Base-by-base conservation (phyloP, 2,888 invertebrate genomes). In the Chrysotoxum bicinctum region DNA sequence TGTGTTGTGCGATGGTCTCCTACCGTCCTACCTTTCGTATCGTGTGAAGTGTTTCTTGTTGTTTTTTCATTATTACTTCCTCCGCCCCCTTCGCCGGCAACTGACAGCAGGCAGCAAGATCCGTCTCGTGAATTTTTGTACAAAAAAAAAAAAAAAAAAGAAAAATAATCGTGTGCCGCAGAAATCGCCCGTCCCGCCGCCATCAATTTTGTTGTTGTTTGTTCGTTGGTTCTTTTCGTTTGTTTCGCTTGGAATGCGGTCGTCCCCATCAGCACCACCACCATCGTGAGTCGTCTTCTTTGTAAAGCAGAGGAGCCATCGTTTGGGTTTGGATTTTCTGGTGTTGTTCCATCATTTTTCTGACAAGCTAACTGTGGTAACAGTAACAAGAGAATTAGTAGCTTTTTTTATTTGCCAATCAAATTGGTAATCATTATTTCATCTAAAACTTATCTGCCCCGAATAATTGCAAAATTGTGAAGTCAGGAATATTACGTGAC, bases 221-320 rank as follows among this genome's bases (percentile, higher is more conserved):
- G 37, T 35, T 56, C 30, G 52, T 62, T 82, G 23, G 19, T 72
- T 72, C 64, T 74, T 60, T 50, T 73, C 19, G 62, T 62, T 64
- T 74, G 52, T 74, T 74, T 84, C 62, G 70, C 54, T 84, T 81
- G 85, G 85, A 85, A 85, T 85, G 85, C 81, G 85, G 85, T 85
- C 85, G 81, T 77, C 85, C 69, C 72, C 81, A 85, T 73, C 82
- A 54, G 58, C 58, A 58, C 58, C 21, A 56, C 14, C 30, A 30
- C 21, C 30, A 40, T 52, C 37, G 37, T 48, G 35, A 45, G 60
- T 64, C 82, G 45, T 72, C 72, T 75, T 75, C 80, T 75, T 66
- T 73, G 73, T 75, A 68, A 45, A 74, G 69, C 52, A 68, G 54
- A 45, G 35, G 54, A 52, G 35, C 64, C 40, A 52, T 60, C 60